phyloP scores from a whole-genome alignment of 1,140 invertebrate genomes.

The Pygmarrhopalites habei region DNA sequence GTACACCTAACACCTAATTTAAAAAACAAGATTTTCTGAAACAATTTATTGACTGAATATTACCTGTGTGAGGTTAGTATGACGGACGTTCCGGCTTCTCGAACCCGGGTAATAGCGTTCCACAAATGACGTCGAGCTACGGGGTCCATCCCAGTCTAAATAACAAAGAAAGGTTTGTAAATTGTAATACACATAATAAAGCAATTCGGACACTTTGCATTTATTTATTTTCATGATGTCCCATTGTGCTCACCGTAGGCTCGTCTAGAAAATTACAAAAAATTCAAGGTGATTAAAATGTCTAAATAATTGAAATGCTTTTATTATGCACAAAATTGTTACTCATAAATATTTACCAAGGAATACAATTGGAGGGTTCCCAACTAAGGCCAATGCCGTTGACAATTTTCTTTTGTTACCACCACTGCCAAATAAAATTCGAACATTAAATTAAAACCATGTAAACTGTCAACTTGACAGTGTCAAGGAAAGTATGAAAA shows the following conservation, averaged over 20 bases:
- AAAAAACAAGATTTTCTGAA: not conserved
- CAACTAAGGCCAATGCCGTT: constrained; percentile 82
- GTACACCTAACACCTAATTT: not conserved
- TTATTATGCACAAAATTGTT: too few relatives aligned
- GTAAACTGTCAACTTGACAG: not conserved
- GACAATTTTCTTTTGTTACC: constrained; percentile 94
- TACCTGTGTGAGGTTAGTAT: constrained; percentile 34
- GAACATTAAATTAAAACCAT: not conserved
- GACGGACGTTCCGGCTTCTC: constrained; percentile 34
- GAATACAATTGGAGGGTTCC: constrained; percentile 80
- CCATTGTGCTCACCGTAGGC: too few relatives aligned
- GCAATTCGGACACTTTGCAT: too few relatives aligned
- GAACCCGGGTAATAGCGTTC: constrained; percentile 31
- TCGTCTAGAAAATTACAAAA: too few relatives aligned
- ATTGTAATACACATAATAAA: too few relatives aligned
- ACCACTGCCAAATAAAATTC: constrained; percentile 56
- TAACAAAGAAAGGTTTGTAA: too few relatives aligned
- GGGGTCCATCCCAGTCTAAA: constrained; percentile 69
- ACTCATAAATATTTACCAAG: too few relatives aligned
- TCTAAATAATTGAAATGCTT: too few relatives aligned
- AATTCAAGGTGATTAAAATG: too few relatives aligned
- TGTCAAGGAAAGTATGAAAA: not conserved
- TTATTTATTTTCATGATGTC: too few relatives aligned
- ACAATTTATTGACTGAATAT: not conserved
- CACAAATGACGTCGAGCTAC: constrained; percentile 39